A percentile compares a stretch with the other conserved stretches of the same genome.
phyloP scores from a whole-genome alignment of 2,113 vertebrate species.

The Chitala chitala region DNA sequence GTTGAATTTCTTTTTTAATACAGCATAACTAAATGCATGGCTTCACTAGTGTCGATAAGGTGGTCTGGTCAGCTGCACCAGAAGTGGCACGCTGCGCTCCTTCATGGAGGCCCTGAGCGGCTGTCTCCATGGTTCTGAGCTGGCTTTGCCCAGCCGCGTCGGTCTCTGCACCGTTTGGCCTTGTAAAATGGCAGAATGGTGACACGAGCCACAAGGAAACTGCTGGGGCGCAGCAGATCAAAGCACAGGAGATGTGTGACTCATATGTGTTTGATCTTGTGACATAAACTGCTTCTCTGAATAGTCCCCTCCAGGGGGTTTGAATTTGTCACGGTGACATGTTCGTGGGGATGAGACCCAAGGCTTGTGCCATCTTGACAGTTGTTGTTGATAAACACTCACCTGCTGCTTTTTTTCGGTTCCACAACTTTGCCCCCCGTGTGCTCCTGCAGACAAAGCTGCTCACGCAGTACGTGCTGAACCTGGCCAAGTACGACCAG shows the following conservation, averaged over 20 bases:
- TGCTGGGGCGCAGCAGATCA: conserved; percentile 6
- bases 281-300: background rate
- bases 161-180: background rate
- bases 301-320: background rate
- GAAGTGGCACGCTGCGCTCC: background rate
- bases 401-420: background rate
- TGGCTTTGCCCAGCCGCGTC: background rate
- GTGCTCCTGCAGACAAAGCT: conserved; percentile 80
- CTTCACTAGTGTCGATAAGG: too few relatives aligned
- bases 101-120: background rate
- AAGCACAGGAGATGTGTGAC: background rate
- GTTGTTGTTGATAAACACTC: background rate
- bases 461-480: conserved; percentile 93
- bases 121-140: conserved; percentile 19
- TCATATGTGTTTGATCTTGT: background rate
- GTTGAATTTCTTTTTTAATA: too few relatives aligned
- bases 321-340: background rate
- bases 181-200: background rate
- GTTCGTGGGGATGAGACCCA: background rate
- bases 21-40: too few relatives aligned
- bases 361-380: too few relatives aligned
- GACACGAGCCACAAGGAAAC: background rate
- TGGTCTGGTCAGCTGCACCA: background rate
- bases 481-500: conserved; percentile 96
- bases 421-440: background rate